A percentile compares a stretch with the other conserved stretches of the same genome.
Evolutionary conservation across 2,888 invertebrate species (phyloP).

Genomic region (Pseudoips prasinana): DNA sequence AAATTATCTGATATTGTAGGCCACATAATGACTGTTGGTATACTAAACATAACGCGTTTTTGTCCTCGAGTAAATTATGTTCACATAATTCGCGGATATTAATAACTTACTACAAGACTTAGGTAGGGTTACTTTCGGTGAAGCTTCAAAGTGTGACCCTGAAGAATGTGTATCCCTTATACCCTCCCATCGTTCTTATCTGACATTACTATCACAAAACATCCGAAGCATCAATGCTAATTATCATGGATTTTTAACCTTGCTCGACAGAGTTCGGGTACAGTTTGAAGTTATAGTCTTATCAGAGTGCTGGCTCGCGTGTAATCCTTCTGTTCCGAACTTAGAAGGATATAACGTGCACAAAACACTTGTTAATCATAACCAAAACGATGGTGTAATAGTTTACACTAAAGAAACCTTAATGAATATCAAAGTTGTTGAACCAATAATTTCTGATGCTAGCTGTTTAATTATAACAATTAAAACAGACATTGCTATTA

Average conservation of each 20-base stretch:
- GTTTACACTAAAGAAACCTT: not conserved
- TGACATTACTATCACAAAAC: not conserved
- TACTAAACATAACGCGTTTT: too few relatives aligned
- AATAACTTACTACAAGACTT: not conserved
- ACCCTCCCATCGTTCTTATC: not conserved
- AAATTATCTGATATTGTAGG: too few relatives aligned
- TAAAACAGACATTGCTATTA: not conserved
- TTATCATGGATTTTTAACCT: not conserved
- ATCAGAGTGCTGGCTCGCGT: conserved; percentile 1
- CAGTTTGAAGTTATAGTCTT: not conserved
- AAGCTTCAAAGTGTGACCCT: not conserved
- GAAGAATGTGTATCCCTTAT: not conserved
- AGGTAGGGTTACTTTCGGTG: conserved; percentile 1
- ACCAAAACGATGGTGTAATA: conserved; percentile 1
- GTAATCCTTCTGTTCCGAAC: not conserved
- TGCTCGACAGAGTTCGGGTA: not conserved
- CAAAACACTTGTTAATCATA: not conserved
- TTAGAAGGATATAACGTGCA: not conserved
- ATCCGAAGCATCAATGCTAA: conserved; percentile 1
- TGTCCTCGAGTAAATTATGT: too few relatives aligned
- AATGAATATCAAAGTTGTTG: not conserved
- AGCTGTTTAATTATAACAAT: not conserved
- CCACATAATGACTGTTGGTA: too few relatives aligned
- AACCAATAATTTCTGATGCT: not conserved
- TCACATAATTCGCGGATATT: not conserved